Conservation (phyloP, 2,113 vertebrate genomes). For the Neodon shergylaensis region DNA sequence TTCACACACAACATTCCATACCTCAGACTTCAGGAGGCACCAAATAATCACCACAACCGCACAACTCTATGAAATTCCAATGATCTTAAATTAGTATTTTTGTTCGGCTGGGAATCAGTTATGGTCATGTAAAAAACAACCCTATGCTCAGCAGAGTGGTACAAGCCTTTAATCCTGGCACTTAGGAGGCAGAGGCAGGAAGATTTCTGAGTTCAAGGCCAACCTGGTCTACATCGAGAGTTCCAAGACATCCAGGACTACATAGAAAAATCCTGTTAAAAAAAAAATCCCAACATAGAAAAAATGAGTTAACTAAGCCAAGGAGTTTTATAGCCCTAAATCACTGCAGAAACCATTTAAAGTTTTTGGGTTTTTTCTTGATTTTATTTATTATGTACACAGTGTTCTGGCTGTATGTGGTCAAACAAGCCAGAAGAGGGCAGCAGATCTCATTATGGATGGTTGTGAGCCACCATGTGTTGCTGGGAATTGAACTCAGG, state of each 20-base stretch:
- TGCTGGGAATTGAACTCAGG: too few relatives aligned
- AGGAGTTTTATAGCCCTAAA: neutral
- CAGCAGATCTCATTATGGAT: too few relatives aligned
- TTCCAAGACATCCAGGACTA: neutral
- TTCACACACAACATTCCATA: conserved; percentile 36
- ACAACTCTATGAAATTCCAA: conserved; percentile 56
- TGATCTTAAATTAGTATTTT: conserved; percentile 23
- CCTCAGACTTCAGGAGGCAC: conserved; percentile 32
- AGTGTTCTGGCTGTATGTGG: too few relatives aligned
- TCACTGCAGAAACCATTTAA: conserved; percentile 1
- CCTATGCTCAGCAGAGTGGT: neutral
- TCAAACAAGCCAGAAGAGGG: too few relatives aligned
- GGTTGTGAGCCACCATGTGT: too few relatives aligned
- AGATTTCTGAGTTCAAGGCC: neutral
- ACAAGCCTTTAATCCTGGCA: neutral
- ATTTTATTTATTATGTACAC: too few relatives aligned
- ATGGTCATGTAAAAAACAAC: neutral
- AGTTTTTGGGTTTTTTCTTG: neutral
- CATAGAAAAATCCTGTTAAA: neutral
- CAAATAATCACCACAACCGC: conserved; percentile 11
- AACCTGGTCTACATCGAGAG: neutral
- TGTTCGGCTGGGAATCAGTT: conserved; percentile 51
- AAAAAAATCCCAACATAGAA: conserved; percentile 35
- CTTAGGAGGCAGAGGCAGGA: neutral
- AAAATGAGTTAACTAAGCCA: neutral